Evolutionary conservation across 1,140 invertebrate genomes (phyloP).

Genomic region (Zelostemma sp.): DNA sequence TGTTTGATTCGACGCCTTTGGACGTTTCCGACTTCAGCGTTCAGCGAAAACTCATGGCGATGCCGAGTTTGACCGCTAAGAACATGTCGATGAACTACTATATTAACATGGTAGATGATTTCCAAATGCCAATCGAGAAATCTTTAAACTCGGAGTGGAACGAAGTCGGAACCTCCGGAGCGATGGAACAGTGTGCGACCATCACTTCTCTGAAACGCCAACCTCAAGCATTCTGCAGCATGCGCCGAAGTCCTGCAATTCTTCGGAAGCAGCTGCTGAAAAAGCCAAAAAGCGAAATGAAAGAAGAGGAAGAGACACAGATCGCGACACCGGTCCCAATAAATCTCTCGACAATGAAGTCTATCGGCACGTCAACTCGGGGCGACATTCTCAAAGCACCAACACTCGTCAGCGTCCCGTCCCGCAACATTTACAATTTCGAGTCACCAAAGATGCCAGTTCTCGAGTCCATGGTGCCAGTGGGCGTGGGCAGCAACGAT

Average conservation of each 20-base stretch:
- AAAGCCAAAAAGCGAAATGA: neutral
- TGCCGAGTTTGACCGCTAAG: constrained; percentile 38
- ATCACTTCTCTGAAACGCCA: neutral
- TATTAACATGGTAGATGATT: too few species aligned
- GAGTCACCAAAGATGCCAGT: constrained; percentile 28
- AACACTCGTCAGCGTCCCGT: constrained; percentile 25
- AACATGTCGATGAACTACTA: constrained; percentile 20
- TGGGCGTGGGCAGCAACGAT: too few species aligned
- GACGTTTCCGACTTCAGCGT: constrained; percentile 60
- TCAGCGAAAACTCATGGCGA: constrained; percentile 57
- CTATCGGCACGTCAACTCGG: neutral
- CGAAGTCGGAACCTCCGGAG: neutral
- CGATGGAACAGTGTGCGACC: neutral
- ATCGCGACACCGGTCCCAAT: neutral
- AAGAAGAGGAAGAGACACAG: neutral
- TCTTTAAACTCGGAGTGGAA: constrained; percentile 14
- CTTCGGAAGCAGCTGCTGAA: constrained; percentile 4
- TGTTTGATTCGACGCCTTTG: constrained; percentile 47
- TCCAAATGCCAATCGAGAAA: constrained; percentile 17
- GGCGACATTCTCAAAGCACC: constrained; percentile 51
- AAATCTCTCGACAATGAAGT: neutral
- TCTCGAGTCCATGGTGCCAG: constrained; percentile 9
- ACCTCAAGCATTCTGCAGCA: neutral
- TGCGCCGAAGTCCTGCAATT: neutral
- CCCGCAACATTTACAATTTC: constrained; percentile 19